phyloP scores from a whole-genome alignment of 2,888 invertebrate species.

The Andrena hattorfiana region DNA sequence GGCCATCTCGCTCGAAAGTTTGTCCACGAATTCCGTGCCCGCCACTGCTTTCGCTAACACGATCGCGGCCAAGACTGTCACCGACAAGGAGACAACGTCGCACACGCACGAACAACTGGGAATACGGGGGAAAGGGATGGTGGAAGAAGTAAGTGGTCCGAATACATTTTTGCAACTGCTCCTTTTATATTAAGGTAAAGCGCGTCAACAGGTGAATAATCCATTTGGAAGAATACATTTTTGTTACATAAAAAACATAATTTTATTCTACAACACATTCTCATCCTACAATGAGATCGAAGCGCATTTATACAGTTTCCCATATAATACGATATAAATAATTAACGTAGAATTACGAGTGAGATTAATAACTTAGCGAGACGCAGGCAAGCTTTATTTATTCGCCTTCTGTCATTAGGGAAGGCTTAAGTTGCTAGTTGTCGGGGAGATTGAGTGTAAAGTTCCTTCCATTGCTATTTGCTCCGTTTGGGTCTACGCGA shows the following conservation, averaged over 20 bases:
- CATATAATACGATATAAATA: slow-evolving; percentile 35
- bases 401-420: background rate
- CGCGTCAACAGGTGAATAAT: slow-evolving; percentile 11
- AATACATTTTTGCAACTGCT: slow-evolving; percentile 23
- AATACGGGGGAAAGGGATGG: slow-evolving; percentile 82
- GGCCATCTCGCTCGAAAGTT: slow-evolving; percentile 81
- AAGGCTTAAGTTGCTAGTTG: background rate
- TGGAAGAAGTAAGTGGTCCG: slow-evolving; percentile 85
- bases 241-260: slow-evolving; percentile 44
- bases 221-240: background rate
- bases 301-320: slow-evolving; percentile 16
- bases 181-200: slow-evolving; percentile 1
- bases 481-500: slow-evolving; percentile 4
- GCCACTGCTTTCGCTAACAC: slow-evolving; percentile 86
- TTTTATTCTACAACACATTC: slow-evolving; percentile 51
- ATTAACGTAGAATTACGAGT: slow-evolving; percentile 37
- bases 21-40: slow-evolving; percentile 81
- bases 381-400: background rate
- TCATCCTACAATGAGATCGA: slow-evolving; percentile 48
- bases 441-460: background rate
- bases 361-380: slow-evolving; percentile 40
- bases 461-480: background rate
- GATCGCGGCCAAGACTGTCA: slow-evolving; percentile 82
- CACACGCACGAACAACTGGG: slow-evolving; percentile 83
- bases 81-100: slow-evolving; percentile 73